Base-by-base conservation (phyloP, 2,113 vertebrate genomes). In the Seriola dumerili region DNA sequence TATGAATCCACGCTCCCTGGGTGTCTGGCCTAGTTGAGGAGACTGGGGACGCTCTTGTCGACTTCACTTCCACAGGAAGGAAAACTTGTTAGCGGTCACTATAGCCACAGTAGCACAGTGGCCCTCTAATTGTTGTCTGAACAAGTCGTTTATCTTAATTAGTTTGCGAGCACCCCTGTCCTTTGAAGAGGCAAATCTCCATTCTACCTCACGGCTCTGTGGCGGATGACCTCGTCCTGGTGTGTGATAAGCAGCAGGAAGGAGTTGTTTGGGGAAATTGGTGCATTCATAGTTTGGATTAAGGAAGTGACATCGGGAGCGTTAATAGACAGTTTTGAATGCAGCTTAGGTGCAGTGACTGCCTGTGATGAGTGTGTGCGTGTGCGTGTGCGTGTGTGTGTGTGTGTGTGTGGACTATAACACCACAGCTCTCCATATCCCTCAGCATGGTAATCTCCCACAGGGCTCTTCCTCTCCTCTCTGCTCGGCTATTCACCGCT, bases 21-120 rank as follows among this genome's bases (percentile, higher is more conserved):
- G 77, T 52, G 72, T 81, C 55, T 92, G 91, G 66, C 91, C 91
- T 76, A 90, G 54, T 91, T 94, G 66, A 55, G 72, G 72, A 72
- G 77, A 40, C 72, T 72, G 62, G 7, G 50, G 50, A 17, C 21
- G 10, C n/a, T 34, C 58, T 12, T 7, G 67, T 63, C 23, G 23
- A 23, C 66, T 48, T 82, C 5, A 34, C 46, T 77, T 55, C 70
- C 67, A 6, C 42, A 16, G 32, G 38, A 55, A 75, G 83, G 48
- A 25, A 46, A 58, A 66, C 40, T 40, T 32, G 79, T 67, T 72
- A 72, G 82, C 76, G 38, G 85, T 72, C 59, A 17, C 17, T 78
- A 67, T 68, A 58, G 36, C 65, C 79, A n/a, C 81, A 38, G 81
- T 14, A 64, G 42, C 76, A 4, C 68, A 23, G 44, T 0, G 40